phyloP scores from a whole-genome alignment of 2,113 vertebrate species.

The Centropus bengalensis region DNA sequence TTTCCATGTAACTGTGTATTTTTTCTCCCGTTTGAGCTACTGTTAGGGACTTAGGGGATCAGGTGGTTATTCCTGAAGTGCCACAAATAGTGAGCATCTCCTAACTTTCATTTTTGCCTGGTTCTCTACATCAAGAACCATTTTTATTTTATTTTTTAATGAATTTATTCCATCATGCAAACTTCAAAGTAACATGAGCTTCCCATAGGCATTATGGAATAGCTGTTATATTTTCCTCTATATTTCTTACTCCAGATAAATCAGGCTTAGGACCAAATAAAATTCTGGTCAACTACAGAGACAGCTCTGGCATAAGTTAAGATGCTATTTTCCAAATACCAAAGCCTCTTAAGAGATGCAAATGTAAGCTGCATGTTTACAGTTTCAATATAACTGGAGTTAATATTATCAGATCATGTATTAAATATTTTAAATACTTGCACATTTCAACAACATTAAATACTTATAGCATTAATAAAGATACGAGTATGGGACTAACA shows the following conservation, averaged over 20 bases:
- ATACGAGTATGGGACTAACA: background rate
- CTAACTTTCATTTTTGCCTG: background rate
- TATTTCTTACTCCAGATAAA: background rate
- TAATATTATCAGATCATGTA: background rate
- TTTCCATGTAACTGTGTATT: background rate
- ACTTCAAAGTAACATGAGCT: background rate
- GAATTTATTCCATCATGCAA: background rate
- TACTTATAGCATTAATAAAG: background rate
- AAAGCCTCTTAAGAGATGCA: background rate
- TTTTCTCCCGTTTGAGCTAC: background rate
- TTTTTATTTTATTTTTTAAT: background rate
- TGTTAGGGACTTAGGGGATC: background rate
- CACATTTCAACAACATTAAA: background rate
- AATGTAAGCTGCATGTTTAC: background rate
- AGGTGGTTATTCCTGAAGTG: background rate
- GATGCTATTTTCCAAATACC: background rate
- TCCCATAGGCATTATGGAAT: background rate
- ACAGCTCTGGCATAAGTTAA: background rate
- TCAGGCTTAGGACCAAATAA: background rate
- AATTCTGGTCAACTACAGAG: background rate
- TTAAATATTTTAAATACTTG: background rate
- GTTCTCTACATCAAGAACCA: background rate
- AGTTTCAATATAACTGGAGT: background rate
- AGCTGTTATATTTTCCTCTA: background rate
- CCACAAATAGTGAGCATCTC: background rate